phyloP scores from a whole-genome alignment of 2,888 invertebrate species.

The Taenaris catops region DNA sequence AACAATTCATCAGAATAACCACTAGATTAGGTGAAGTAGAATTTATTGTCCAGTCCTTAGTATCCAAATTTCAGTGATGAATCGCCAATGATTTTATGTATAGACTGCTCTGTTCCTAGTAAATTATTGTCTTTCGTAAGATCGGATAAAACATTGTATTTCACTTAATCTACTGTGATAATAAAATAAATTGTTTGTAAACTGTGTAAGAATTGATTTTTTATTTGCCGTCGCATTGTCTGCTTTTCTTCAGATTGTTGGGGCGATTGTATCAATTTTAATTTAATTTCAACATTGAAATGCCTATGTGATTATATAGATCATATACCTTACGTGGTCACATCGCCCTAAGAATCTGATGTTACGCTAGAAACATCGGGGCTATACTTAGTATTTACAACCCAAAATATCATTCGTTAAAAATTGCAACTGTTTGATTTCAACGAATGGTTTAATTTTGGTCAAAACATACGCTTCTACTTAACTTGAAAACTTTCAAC shows the following conservation, averaged over 20 bases:
- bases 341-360: slow-evolving; percentile 51
- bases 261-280: slow-evolving; percentile 32
- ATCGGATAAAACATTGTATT: slow-evolving; percentile 42
- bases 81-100: slow-evolving; percentile 72
- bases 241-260: slow-evolving; percentile 51
- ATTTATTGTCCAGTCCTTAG: slow-evolving; percentile 32
- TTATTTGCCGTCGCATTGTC: slow-evolving; percentile 34
- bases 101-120: slow-evolving; percentile 71
- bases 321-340: slow-evolving; percentile 11
- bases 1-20: slow-evolving; percentile 37
- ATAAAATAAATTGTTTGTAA: slow-evolving; percentile 26
- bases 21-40: slow-evolving; percentile 68
- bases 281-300: background rate
- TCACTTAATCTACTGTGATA: slow-evolving; percentile 63
- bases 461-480: slow-evolving; percentile 74
- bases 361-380: slow-evolving; percentile 41
- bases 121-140: slow-evolving; percentile 48
- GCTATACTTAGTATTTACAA: slow-evolving; percentile 26
- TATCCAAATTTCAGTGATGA: slow-evolving; percentile 72
- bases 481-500: slow-evolving; percentile 70
- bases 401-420: slow-evolving; percentile 24
- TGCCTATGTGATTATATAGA: slow-evolving; percentile 5
- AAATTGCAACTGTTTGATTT: slow-evolving; percentile 36
- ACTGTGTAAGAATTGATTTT: slow-evolving; percentile 21
- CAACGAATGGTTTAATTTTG: slow-evolving; percentile 43